These are phyloP conservation scores for Morpho achilles DNA, from an alignment of 2,888 invertebrate species.

Conservation along the genomic window DNA sequence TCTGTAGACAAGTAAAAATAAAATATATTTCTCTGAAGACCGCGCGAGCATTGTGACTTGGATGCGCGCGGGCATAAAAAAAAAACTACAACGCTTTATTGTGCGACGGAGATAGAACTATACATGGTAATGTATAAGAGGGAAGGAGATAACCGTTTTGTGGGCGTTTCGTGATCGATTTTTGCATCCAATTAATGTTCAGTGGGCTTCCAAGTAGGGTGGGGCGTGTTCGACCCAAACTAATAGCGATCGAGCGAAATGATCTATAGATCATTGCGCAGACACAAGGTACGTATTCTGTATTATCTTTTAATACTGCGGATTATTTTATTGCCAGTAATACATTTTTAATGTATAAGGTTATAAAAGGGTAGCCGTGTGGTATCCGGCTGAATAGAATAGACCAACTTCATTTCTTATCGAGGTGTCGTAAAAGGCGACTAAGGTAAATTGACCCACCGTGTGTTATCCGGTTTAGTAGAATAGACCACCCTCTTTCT, in stretches of 20 bases:
- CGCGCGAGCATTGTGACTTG: conserved; percentile 58
- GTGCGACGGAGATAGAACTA: conserved; percentile 35
- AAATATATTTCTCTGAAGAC: conserved; percentile 69
- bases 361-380: neutral
- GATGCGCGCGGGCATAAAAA: conserved; percentile 64
- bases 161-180: conserved; percentile 66
- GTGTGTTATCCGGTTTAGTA: too few relatives aligned
- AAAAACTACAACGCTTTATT: conserved; percentile 31
- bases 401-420: too few relatives aligned
- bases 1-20: conserved; percentile 56
- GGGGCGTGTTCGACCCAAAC: conserved; percentile 62
- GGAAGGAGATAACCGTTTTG: conserved; percentile 42
- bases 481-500: too few relatives aligned
- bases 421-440: too few relatives aligned
- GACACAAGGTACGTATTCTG: conserved; percentile 50
- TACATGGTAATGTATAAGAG: conserved; percentile 16
- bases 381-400: too few relatives aligned
- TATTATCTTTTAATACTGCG: conserved; percentile 68
- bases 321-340: conserved; percentile 68
- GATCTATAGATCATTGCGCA: conserved; percentile 73
- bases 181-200: conserved; percentile 75
- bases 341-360: conserved; percentile 37
- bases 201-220: conserved; percentile 71
- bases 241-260: conserved; percentile 75
- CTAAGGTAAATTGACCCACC: too few relatives aligned